Evolutionary conservation across 2,888 invertebrate species (phyloP).

Genomic region (Chymomyza fuscimana): DNA sequence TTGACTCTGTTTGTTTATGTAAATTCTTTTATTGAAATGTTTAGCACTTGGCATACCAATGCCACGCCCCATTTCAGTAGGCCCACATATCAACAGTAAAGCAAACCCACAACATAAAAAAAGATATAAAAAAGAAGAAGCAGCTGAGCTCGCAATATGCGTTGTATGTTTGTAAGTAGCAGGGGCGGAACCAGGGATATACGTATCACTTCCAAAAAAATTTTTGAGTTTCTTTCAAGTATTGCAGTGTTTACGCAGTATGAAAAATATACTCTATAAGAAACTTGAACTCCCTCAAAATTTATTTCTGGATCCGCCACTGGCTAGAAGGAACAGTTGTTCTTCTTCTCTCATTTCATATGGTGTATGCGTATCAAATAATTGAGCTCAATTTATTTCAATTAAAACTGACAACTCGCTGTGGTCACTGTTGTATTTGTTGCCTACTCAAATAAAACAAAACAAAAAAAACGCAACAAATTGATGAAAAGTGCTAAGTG

Average conservation of each 20-base stretch:
- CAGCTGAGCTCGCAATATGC: neutral
- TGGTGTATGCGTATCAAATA: conserved; percentile 55
- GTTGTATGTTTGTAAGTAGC: neutral
- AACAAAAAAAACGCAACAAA: conserved; percentile 52
- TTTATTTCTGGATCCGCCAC: too few relatives aligned
- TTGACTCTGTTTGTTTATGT: conserved; percentile 18
- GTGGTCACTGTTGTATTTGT: conserved; percentile 28
- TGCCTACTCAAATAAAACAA: conserved; percentile 55
- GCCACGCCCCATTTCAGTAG: conserved; percentile 39
- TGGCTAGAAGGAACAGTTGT: neutral
- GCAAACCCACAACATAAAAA: neutral
- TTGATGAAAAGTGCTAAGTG: conserved; percentile 36
- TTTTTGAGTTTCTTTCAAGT: too few relatives aligned
- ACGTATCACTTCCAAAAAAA: too few relatives aligned
- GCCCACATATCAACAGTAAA: conserved; percentile 19
- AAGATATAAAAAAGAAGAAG: neutral
- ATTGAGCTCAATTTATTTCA: conserved; percentile 74
- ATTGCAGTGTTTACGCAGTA: too few relatives aligned
- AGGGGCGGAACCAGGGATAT: too few relatives aligned
- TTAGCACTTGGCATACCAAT: neutral
- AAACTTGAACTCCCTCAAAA: too few relatives aligned
- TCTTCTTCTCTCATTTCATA: neutral
- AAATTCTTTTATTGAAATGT: conserved; percentile 37
- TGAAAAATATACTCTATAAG: too few relatives aligned
- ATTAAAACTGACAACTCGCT: conserved; percentile 69